These are phyloP conservation scores for Drosophila persimilis DNA, from an alignment of 1,140 invertebrate genomes.

Conservation along the genomic window DNA sequence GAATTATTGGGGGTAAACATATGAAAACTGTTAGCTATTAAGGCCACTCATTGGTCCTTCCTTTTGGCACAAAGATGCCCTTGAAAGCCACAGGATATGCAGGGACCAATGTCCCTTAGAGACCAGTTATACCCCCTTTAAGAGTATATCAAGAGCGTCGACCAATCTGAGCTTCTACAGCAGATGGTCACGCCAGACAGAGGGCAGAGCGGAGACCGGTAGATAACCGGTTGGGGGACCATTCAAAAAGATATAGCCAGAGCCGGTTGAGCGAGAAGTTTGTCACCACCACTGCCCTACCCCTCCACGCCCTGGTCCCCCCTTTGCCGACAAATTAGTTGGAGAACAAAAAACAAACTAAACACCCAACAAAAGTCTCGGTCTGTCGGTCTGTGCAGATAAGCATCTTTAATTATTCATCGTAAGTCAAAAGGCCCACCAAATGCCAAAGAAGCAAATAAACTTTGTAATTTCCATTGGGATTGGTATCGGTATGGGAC, in stretches of 20 bases:
- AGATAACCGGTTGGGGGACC: conserved; percentile 56
- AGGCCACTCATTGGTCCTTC: too few species aligned
- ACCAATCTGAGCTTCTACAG: not conserved
- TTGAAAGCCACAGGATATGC: too few species aligned
- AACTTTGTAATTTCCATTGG: conserved; percentile 32
- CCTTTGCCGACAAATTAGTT: conserved; percentile 41
- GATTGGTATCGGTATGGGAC: not conserved
- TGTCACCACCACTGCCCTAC: conserved; percentile 14
- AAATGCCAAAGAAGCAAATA: conserved; percentile 63
- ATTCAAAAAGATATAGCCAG: conserved; percentile 40
- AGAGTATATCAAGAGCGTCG: too few species aligned
- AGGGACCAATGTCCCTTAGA: too few species aligned
- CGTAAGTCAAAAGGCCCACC: conserved; percentile 58
- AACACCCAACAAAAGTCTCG: conserved; percentile 25
- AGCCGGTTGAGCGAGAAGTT: conserved; percentile 65
- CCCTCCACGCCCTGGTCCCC: conserved; percentile 5
- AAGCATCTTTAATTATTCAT: conserved; percentile 74
- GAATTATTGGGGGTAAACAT: too few species aligned
- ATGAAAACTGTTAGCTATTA: too few species aligned
- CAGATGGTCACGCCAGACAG: conserved; percentile 24
- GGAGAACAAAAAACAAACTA: conserved; percentile 2
- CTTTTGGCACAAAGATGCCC: too few species aligned
- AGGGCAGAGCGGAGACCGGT: conserved; percentile 1
- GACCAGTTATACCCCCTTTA: too few species aligned
- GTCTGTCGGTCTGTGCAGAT: conserved; percentile 39